Conservation (phyloP, 2,113 vertebrate species). For the Zosterops japonicus region DNA sequence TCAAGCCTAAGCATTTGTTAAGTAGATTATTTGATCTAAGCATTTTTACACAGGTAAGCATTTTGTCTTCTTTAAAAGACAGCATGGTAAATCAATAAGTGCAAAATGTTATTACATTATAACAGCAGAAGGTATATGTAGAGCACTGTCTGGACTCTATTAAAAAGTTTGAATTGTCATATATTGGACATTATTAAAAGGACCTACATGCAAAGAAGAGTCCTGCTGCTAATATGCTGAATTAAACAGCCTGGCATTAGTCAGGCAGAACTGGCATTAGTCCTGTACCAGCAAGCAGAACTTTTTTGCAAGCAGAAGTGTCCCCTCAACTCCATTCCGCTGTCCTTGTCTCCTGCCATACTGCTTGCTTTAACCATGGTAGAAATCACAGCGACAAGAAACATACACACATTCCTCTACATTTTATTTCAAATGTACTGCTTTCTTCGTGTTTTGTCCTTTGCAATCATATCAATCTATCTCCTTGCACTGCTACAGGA, state of each 20-base stretch:
- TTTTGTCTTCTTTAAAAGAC: constrained; percentile 3
- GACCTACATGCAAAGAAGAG: background rate
- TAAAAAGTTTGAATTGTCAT: background rate
- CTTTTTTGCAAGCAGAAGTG: background rate
- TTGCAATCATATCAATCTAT: background rate
- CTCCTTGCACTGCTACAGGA: background rate
- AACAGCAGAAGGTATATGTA: background rate
- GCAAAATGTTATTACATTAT: background rate
- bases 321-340: background rate
- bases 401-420: fast-evolving
- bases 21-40: background rate
- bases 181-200: constrained; percentile 9
- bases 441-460: background rate
- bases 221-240: background rate
- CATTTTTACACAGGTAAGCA: background rate
- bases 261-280: background rate
- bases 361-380: background rate
- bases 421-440: background rate
- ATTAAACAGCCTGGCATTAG: background rate
- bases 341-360: background rate
- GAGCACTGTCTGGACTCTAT: background rate
- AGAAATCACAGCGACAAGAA: background rate
- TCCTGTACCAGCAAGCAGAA: background rate
- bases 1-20: background rate
- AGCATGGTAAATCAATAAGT: background rate